A percentile compares a stretch with the other conserved stretches of the same genome.
Conservation (phyloP, 1,140 invertebrate genomes). For the Cydia fagiglandana region DNA sequence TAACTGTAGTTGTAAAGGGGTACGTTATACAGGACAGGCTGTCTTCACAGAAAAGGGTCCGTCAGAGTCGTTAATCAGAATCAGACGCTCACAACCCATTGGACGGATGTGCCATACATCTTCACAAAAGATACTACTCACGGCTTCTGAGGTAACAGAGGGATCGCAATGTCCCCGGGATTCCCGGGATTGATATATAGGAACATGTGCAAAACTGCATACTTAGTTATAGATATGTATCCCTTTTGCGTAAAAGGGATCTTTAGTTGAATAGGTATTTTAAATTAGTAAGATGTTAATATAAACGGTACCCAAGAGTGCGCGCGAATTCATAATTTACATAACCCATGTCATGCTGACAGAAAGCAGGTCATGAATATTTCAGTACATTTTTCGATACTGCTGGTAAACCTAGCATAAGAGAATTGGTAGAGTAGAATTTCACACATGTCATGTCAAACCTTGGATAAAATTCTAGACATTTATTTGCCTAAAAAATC, state of each 20-base stretch:
- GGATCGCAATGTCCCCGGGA: conserved; percentile 1
- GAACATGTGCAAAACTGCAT: conserved; percentile 11
- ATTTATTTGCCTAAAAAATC: too few relatives aligned
- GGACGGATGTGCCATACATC: not conserved
- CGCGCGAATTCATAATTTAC: conserved; percentile 3
- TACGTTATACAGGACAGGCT: conserved; percentile 6
- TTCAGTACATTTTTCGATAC: not conserved
- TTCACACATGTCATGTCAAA: not conserved
- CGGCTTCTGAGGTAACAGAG: not conserved
- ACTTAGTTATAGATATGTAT: conserved; percentile 2
- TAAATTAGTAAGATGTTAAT: conserved; percentile 4
- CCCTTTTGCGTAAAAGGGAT: conserved; percentile 8
- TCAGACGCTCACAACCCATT: not conserved
- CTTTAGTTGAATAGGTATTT: not conserved
- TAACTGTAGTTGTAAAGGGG: conserved; percentile 11
- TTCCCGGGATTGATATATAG: conserved; percentile 9
- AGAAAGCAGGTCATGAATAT: not conserved
- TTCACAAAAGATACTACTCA: not conserved
- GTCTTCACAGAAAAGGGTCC: conserved; percentile 24
- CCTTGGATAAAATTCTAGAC: not conserved
- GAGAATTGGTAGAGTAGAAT: not conserved
- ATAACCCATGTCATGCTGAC: conserved; percentile 2
- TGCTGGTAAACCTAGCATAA: not conserved
- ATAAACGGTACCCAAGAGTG: not conserved
- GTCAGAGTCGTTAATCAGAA: conserved; percentile 18